Evolutionary conservation across 2,113 vertebrate species (phyloP).

Genomic region (Chaetorhynchus papuensis): DNA sequence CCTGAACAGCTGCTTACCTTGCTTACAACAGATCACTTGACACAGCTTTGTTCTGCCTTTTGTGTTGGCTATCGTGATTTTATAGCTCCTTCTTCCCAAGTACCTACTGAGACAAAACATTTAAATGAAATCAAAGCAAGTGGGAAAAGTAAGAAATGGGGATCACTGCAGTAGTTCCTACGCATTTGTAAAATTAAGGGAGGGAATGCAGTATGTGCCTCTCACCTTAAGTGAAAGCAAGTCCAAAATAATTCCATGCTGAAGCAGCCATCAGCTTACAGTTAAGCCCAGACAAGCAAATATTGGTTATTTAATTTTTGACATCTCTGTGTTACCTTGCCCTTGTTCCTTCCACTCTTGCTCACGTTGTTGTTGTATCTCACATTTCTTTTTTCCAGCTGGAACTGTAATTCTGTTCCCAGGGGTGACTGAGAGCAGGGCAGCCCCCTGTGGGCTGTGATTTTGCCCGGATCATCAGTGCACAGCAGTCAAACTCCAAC

Average conservation of each 20-base stretch:
- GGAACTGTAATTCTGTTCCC: neutral
- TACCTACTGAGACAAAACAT: neutral
- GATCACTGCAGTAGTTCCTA: neutral
- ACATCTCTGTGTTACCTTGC: neutral
- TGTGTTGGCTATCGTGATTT: neutral
- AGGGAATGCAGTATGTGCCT: neutral
- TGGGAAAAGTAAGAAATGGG: neutral
- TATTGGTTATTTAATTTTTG: neutral
- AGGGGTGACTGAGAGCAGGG: neutral
- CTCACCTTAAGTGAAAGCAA: neutral
- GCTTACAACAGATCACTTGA: neutral
- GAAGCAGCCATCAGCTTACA: neutral
- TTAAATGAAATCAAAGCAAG: neutral
- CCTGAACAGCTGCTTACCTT: neutral
- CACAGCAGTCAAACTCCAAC: neutral
- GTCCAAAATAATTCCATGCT: neutral
- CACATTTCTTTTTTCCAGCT: neutral
- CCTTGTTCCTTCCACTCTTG: neutral
- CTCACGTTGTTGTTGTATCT: neutral
- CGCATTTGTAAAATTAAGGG: neutral
- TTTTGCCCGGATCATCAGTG: neutral
- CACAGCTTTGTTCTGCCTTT: neutral
- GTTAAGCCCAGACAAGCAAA: neutral
- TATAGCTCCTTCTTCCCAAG: neutral
- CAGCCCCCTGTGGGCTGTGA: neutral